These are phyloP conservation scores for Leptatherina wallacei DNA, from an alignment of 2,797 vertebrate species.

Conservation along the genomic window DNA sequence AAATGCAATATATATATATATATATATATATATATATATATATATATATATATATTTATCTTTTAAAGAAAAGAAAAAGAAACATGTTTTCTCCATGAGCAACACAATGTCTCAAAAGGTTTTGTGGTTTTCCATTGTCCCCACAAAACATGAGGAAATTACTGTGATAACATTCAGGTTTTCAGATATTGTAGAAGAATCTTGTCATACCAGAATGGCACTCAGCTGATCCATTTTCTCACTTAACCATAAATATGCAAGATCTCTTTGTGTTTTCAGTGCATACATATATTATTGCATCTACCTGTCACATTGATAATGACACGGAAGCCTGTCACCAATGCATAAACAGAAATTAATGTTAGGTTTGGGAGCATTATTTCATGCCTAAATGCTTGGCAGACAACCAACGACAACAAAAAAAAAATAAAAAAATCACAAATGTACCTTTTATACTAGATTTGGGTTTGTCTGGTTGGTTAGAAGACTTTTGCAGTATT, in stretches of 20 bases:
- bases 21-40: slow-evolving; percentile 60
- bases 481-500: slow-evolving; percentile 66
- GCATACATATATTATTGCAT: slow-evolving; percentile 87
- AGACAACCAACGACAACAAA: slow-evolving; percentile 36
- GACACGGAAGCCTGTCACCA: slow-evolving; percentile 71
- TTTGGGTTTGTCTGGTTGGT: slow-evolving; percentile 68
- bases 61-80: slow-evolving; percentile 61
- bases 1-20: slow-evolving; percentile 67
- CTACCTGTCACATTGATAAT: slow-evolving; percentile 81
- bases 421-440: slow-evolving; percentile 48
- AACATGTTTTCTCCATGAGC: slow-evolving; percentile 67
- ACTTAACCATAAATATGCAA: slow-evolving; percentile 71
- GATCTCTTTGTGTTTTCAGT: slow-evolving; percentile 82
- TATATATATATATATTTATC: slow-evolving; percentile 39
- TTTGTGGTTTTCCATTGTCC: slow-evolving; percentile 56
- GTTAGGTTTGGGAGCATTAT: slow-evolving; percentile 61
- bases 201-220: slow-evolving; percentile 76
- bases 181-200: slow-evolving; percentile 72
- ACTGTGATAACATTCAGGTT: slow-evolving; percentile 79
- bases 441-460: slow-evolving; percentile 65
- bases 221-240: slow-evolving; percentile 66
- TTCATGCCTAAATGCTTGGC: slow-evolving; percentile 59
- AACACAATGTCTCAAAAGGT: slow-evolving; percentile 67
- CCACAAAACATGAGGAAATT: slow-evolving; percentile 74
- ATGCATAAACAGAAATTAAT: slow-evolving; percentile 72